phyloP scores from a whole-genome alignment of 2,113 vertebrate species.

The Rafetus swinhoei region DNA sequence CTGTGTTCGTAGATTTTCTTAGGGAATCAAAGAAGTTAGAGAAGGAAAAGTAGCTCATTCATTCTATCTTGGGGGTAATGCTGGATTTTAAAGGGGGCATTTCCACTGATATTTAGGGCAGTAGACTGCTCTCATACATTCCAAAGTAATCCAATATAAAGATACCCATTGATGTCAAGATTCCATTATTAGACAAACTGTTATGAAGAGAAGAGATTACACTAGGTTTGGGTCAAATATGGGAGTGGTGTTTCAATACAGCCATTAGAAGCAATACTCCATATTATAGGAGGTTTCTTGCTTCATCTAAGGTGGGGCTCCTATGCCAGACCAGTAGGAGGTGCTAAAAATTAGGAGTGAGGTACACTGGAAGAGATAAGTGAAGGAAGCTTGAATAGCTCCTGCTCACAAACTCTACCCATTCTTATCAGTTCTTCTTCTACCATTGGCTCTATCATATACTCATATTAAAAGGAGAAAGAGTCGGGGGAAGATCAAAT shows the following conservation, averaged over 20 bases:
- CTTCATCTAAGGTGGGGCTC: background rate
- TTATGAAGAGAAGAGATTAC: background rate
- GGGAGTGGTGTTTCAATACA: background rate
- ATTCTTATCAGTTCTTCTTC: background rate
- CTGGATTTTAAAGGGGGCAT: background rate
- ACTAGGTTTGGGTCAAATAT: background rate
- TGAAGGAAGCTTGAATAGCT: background rate
- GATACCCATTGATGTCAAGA: background rate
- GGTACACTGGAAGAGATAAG: background rate
- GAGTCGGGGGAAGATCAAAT: background rate
- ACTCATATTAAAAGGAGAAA: background rate
- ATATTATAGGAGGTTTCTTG: background rate
- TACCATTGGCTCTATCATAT: background rate
- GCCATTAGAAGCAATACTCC: background rate
- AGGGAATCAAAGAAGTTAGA: background rate
- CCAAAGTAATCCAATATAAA: background rate
- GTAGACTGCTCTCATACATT: background rate
- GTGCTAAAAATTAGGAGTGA: background rate
- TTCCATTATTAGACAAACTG: background rate
- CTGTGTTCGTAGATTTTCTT: background rate
- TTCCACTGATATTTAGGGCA: background rate
- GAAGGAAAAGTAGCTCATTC: background rate
- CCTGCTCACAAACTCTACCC: background rate
- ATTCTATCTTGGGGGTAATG: background rate
- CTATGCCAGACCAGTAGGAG: background rate